Conservation (phyloP, 2,888 invertebrate species). For the Pedicia rivosa region DNA sequence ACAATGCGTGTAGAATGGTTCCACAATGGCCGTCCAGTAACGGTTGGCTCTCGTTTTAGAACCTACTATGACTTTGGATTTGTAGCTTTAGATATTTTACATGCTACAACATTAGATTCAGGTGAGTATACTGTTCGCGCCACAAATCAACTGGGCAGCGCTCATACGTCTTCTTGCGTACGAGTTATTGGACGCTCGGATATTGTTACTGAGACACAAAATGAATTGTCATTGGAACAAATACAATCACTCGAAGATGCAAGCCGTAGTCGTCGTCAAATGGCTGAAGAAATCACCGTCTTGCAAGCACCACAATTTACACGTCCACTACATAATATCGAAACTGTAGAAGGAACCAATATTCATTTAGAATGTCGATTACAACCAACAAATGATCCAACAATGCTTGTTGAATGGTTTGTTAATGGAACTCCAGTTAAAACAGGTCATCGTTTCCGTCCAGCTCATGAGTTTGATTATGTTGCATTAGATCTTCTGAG, state of each 20-base stretch:
- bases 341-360: slow-evolving; percentile 80
- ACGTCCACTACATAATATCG: slow-evolving; percentile 72
- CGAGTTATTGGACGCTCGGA: slow-evolving; percentile 69
- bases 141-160: slow-evolving; percentile 83
- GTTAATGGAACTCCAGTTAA: slow-evolving; percentile 86
- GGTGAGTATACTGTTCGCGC: slow-evolving; percentile 92
- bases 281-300: slow-evolving; percentile 66
- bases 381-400: slow-evolving; percentile 80
- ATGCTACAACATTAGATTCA: slow-evolving; percentile 84
- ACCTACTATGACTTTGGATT: slow-evolving; percentile 96
- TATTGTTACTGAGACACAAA: slow-evolving; percentile 75
- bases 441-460: slow-evolving; percentile 86
- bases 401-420: slow-evolving; percentile 91
- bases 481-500: slow-evolving; percentile 91
- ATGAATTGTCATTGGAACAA: slow-evolving; percentile 82
- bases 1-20: slow-evolving; percentile 94
- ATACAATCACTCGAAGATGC: slow-evolving; percentile 79
- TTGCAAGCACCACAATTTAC: slow-evolving; percentile 80
- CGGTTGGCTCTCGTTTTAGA: slow-evolving; percentile 81
- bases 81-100: slow-evolving; percentile 88
- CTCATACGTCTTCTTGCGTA: slow-evolving; percentile 81
- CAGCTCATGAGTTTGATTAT: slow-evolving; percentile 93
- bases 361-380: slow-evolving; percentile 84
- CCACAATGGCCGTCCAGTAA: slow-evolving; percentile 79
- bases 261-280: slow-evolving; percentile 49